Conservation (phyloP, 1,140 invertebrate genomes). For the Archivesica marissinica region DNA sequence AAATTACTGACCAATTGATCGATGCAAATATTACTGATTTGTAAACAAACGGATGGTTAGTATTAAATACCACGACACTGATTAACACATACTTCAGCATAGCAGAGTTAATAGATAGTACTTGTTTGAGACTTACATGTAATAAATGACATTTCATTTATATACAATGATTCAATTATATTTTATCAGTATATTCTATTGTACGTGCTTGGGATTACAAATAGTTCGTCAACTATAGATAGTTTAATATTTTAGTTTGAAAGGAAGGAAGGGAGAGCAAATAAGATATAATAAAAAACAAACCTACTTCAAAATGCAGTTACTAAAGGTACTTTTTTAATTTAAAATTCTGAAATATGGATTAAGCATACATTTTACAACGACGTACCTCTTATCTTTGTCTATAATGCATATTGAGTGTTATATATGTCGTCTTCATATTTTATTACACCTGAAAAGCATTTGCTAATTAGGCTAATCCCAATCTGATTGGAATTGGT, state of each 20-base stretch:
- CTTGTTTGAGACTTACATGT: constrained; percentile 7
- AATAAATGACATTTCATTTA: neutral
- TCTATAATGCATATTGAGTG: too few species aligned
- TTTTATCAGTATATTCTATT: too few species aligned
- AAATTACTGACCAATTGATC: neutral
- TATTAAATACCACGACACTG: neutral
- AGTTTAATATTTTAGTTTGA: neutral
- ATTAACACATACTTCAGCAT: neutral
- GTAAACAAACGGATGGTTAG: neutral
- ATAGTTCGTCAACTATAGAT: neutral
- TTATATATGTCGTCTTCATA: too few species aligned
- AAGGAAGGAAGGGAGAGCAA: neutral
- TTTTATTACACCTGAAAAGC: too few species aligned
- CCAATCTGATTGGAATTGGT: too few species aligned
- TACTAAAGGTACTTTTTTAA: neutral
- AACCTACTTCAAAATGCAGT: neutral
- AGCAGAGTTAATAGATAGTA: constrained; percentile 10
- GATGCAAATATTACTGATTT: neutral
- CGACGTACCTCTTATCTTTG: too few species aligned
- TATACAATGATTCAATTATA: neutral
- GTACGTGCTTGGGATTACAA: too few species aligned
- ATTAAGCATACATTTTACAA: too few species aligned
- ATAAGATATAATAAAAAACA: neutral
- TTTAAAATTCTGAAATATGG: too few species aligned
- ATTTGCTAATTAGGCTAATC: too few species aligned